Conservation (phyloP, 1,140 invertebrate genomes). For the Dendrolimus kikuchii region DNA sequence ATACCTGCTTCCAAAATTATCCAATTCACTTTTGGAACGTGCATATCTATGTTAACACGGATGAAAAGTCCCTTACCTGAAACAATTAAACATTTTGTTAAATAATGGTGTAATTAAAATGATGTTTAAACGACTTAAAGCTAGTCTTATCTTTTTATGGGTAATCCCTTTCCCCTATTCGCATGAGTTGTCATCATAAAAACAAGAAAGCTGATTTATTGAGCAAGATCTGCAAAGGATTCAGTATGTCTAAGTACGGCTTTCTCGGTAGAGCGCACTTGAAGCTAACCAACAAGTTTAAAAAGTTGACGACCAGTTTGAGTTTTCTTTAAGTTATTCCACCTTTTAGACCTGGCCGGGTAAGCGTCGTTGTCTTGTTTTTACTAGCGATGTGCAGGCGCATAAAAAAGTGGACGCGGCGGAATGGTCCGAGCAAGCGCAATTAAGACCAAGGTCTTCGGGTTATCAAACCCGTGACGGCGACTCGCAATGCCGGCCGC, state of each 20-base stretch:
- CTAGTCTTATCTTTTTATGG: neutral
- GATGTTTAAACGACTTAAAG: too few relatives aligned
- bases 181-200: too few relatives aligned
- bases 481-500: slow-evolving; percentile 47
- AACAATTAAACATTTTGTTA: slow-evolving; percentile 21
- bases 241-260: slow-evolving; percentile 30
- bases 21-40: too few relatives aligned
- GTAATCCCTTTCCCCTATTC: neutral
- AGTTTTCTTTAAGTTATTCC: slow-evolving; percentile 36
- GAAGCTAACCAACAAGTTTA: slow-evolving; percentile 39
- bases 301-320: slow-evolving; percentile 23
- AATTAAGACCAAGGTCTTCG: slow-evolving; percentile 71
- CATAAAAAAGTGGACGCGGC: slow-evolving; percentile 66
- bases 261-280: slow-evolving; percentile 52
- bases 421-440: slow-evolving; percentile 65
- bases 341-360: slow-evolving; percentile 48
- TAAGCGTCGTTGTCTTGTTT: slow-evolving; percentile 55
- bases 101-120: too few relatives aligned
- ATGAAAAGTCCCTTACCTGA: slow-evolving; percentile 29
- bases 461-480: slow-evolving; percentile 68
- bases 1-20: neutral
- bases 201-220: slow-evolving; percentile 31
- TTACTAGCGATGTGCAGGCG: slow-evolving; percentile 67
- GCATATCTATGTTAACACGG: neutral
- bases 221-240: slow-evolving; percentile 37